A percentile compares a stretch with the other conserved stretches of the same genome.
phyloP scores from a whole-genome alignment of 2,797 vertebrate species.

The Fratercula arctica region DNA sequence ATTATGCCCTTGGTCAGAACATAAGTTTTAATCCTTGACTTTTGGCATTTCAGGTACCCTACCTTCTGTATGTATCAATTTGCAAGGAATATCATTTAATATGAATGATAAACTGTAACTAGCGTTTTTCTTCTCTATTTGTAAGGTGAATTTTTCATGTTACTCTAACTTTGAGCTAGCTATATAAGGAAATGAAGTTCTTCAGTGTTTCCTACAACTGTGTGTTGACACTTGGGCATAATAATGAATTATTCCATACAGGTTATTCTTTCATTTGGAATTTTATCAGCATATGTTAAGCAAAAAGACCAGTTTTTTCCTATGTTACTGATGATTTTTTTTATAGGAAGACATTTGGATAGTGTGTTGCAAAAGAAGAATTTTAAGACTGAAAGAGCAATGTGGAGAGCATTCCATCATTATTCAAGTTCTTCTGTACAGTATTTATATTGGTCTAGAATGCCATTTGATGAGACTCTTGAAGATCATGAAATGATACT shows the following conservation, averaged over 20 bases:
- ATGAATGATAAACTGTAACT: neutral
- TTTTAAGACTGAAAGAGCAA: neutral
- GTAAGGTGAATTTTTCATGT: neutral
- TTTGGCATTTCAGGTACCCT: neutral
- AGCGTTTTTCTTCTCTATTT: neutral
- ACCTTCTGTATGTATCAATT: neutral
- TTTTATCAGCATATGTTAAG: neutral
- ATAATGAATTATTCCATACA: neutral
- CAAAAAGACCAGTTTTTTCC: neutral
- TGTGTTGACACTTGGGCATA: neutral
- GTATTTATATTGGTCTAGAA: neutral
- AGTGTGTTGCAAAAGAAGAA: neutral
- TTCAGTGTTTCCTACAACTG: neutral
- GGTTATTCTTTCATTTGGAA: neutral
- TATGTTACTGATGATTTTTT: neutral
- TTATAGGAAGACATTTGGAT: neutral
- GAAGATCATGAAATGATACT: neutral
- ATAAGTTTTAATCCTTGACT: neutral
- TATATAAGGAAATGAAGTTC: neutral
- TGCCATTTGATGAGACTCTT: neutral
- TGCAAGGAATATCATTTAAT: neutral
- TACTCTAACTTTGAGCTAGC: neutral
- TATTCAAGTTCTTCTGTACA: neutral
- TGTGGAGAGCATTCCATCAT: neutral
- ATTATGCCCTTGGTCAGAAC: neutral